A percentile compares a stretch with the other conserved stretches of the same genome.
Conservation (phyloP, 2,888 invertebrate genomes). For the Ophraella communa region DNA sequence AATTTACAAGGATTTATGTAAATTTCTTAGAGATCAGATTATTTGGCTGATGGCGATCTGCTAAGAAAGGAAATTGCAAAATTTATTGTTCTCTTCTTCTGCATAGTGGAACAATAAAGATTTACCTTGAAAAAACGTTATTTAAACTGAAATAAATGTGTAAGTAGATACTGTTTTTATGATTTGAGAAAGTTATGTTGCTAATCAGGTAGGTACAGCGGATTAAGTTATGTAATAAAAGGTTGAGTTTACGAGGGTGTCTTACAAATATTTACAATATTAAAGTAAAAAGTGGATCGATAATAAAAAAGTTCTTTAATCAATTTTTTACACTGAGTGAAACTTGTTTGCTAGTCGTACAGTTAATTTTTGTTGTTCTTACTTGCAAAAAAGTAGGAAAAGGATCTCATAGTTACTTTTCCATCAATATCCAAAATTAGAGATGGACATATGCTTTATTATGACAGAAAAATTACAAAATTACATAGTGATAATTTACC, state of each 20-base stretch:
- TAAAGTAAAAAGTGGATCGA: too few relatives aligned
- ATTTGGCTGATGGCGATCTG: neutral
- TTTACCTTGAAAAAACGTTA: neutral
- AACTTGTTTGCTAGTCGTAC: too few relatives aligned
- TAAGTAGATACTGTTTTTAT: neutral
- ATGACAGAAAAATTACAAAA: too few relatives aligned
- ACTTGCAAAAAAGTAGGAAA: too few relatives aligned
- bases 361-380: too few relatives aligned
- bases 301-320: neutral
- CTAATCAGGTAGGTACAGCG: neutral
- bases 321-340: neutral
- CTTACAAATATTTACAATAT: neutral
- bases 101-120: neutral
- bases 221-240: neutral
- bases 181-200: neutral
- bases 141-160: neutral
- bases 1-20: neutral
- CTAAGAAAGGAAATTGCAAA: neutral
- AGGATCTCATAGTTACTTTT: too few relatives aligned
- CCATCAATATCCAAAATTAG: too few relatives aligned
- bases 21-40: neutral
- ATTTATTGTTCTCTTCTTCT: neutral
- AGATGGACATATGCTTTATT: too few relatives aligned
- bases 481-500: too few relatives aligned
- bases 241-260: neutral